These are phyloP conservation scores for Cirrhinus mrigala DNA, from an alignment of 2,797 vertebrate species.

Conservation along the genomic window DNA sequence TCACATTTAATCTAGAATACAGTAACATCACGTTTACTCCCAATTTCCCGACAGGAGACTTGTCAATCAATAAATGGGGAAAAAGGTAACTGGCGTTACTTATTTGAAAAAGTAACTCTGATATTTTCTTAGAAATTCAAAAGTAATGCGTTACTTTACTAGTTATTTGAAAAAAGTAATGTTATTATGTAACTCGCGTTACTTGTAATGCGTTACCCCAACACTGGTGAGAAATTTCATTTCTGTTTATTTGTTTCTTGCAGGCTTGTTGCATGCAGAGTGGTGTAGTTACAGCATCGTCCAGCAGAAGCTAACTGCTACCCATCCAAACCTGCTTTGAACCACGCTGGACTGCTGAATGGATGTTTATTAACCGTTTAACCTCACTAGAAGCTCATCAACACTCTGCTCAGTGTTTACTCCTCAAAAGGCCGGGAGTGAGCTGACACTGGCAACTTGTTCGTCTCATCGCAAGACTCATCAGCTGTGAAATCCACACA, in stretches of 20 bases:
- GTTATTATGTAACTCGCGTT: too few relatives aligned
- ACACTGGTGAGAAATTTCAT: too few relatives aligned
- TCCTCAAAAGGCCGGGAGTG: neutral
- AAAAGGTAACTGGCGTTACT: too few relatives aligned
- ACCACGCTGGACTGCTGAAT: slow-evolving; percentile 47
- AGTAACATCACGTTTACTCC: too few relatives aligned
- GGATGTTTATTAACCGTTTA: slow-evolving; percentile 48
- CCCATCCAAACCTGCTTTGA: slow-evolving; percentile 29
- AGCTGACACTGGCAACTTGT: slow-evolving; percentile 35
- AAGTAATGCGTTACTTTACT: too few relatives aligned
- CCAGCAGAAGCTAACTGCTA: slow-evolving; percentile 14
- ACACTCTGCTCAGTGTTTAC: slow-evolving; percentile 13
- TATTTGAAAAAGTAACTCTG: too few relatives aligned
- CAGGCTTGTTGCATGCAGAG: neutral
- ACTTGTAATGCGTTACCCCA: too few relatives aligned
- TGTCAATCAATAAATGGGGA: too few relatives aligned
- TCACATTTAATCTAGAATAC: too few relatives aligned
- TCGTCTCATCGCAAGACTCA: slow-evolving; percentile 28
- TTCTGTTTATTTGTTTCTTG: neutral
- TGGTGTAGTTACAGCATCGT: neutral
- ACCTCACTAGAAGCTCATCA: slow-evolving; percentile 32
- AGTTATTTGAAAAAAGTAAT: too few relatives aligned
- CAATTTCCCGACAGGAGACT: too few relatives aligned
- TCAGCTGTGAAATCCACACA: slow-evolving; percentile 40
- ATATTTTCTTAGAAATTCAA: too few relatives aligned